These are phyloP conservation scores for Pemphredon lugubris DNA, from an alignment of 2,888 invertebrate genomes.

Conservation along the genomic window DNA sequence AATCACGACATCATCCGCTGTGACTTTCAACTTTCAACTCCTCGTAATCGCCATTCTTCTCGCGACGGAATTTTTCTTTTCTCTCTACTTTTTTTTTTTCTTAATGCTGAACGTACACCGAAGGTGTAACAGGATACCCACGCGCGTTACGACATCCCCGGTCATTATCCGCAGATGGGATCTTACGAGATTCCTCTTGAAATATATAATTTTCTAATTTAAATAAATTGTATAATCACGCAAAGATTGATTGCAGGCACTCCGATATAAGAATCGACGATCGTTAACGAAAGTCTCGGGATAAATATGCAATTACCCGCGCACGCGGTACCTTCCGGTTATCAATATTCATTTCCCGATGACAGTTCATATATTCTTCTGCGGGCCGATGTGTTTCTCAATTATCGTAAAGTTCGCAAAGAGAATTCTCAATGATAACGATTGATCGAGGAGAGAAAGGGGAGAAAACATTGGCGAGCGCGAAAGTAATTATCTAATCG, in stretches of 20 bases:
- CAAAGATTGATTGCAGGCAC: slow-evolving; percentile 8
- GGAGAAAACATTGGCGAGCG: too few species aligned
- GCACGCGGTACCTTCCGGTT: too few species aligned
- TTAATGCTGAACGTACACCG: slow-evolving; percentile 16
- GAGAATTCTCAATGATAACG: too few species aligned
- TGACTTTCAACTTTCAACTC: slow-evolving; percentile 65
- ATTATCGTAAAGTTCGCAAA: too few species aligned
- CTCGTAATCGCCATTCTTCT: slow-evolving; percentile 27
- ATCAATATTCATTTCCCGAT: too few species aligned
- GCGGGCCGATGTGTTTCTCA: too few species aligned
- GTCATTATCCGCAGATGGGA: slow-evolving; percentile 25
- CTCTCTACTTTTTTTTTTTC: slow-evolving; percentile 18
- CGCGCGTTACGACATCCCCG: slow-evolving; percentile 48
- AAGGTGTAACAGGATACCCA: slow-evolving; percentile 48
- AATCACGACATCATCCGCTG: slow-evolving; percentile 27
- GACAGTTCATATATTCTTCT: too few species aligned
- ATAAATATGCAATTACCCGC: slow-evolving; percentile 1
- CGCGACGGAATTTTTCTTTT: slow-evolving; percentile 9
- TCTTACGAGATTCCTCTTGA: slow-evolving; percentile 20
- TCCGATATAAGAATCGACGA: slow-evolving; percentile 7
- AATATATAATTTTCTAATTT: slow-evolving; percentile 45
- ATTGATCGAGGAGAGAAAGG: too few species aligned
- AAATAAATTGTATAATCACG: slow-evolving; percentile 32
- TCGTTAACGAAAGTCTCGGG: slow-evolving; percentile 24
- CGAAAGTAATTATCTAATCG: too few species aligned